Evolutionary conservation across 1,140 invertebrate genomes (phyloP).

Genomic region (Dinothrombium tinctorium): DNA sequence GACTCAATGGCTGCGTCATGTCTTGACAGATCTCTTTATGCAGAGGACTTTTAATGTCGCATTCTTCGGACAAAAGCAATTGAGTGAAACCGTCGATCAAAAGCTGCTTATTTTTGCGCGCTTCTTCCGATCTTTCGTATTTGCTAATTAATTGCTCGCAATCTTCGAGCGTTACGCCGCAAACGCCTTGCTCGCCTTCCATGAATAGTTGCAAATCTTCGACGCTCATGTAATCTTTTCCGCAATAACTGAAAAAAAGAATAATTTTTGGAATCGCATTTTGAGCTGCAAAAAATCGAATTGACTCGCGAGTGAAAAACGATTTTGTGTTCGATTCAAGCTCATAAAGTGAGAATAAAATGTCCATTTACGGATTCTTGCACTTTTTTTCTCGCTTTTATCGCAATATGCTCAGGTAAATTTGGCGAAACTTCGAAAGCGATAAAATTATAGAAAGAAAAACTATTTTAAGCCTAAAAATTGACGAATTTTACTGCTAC

Average conservation of each 20-base stretch:
- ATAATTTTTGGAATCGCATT: no score
- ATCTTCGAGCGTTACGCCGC: slow-evolving; percentile 25
- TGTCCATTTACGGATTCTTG: no score
- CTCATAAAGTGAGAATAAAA: no score
- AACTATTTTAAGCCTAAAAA: no score
- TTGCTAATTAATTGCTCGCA: slow-evolving; percentile 30
- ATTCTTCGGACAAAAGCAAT: slow-evolving; percentile 31
- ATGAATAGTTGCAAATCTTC: slow-evolving; percentile 36
- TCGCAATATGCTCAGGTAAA: no score
- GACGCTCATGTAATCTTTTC: slow-evolving; percentile 33
- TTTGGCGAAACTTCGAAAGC: no score
- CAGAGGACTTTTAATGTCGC: slow-evolving; percentile 31
- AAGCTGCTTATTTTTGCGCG: slow-evolving; percentile 27
- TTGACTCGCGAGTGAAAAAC: no score
- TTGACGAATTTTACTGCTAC: no score
- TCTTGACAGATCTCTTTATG: slow-evolving; percentile 24
- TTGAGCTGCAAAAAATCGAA: no score
- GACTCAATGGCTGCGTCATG: slow-evolving; percentile 27
- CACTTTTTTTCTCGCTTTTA: no score
- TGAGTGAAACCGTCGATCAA: slow-evolving; percentile 36
- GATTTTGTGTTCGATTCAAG: no score
- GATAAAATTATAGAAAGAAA: no score
- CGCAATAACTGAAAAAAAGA: slow-evolving; percentile 36
- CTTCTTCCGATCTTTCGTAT: slow-evolving; percentile 33
- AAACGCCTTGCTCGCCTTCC: slow-evolving; percentile 38